A percentile compares a stretch with the other conserved stretches of the same genome.
Conservation (phyloP, 2,797 vertebrate genomes). For the Sandelia bainsii region DNA sequence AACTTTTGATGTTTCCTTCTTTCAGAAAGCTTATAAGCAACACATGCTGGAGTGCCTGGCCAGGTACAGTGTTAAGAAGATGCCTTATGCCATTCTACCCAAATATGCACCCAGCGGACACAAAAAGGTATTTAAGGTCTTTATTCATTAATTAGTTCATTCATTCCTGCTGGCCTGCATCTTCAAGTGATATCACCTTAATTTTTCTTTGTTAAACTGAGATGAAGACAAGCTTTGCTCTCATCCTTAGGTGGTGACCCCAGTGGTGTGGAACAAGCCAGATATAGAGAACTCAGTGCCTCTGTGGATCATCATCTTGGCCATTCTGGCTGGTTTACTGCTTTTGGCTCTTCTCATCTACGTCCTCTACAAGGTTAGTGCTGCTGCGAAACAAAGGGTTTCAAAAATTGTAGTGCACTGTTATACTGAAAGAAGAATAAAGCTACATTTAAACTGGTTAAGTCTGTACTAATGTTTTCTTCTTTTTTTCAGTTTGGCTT, state of each 20-base stretch:
- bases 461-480: neutral
- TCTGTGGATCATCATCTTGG: conserved; percentile 94
- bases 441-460: neutral
- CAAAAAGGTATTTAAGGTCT: conserved; percentile 83
- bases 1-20: neutral
- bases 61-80: conserved; percentile 85
- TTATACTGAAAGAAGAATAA: neutral
- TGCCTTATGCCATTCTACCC: conserved; percentile 91
- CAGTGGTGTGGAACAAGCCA: conserved; percentile 90
- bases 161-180: neutral
- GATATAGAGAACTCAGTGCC: conserved; percentile 89
- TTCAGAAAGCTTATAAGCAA: conserved; percentile 85
- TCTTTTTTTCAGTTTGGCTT: conserved; percentile 87
- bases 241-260: conserved; percentile 85
- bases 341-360: conserved; percentile 94
- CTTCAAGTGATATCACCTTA: neutral
- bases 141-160: neutral
- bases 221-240: neutral
- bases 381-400: neutral
- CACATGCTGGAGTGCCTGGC: conserved; percentile 89
- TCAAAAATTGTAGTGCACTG: neutral
- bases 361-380: conserved; percentile 92
- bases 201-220: conserved; percentile 3
- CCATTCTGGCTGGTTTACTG: conserved; percentile 91
- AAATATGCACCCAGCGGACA: conserved; percentile 80